Evolutionary conservation across 2,797 vertebrate species (phyloP), one percentile per base, ranked within the genome.

Genomic region (Acridotheres tristis): DNA sequence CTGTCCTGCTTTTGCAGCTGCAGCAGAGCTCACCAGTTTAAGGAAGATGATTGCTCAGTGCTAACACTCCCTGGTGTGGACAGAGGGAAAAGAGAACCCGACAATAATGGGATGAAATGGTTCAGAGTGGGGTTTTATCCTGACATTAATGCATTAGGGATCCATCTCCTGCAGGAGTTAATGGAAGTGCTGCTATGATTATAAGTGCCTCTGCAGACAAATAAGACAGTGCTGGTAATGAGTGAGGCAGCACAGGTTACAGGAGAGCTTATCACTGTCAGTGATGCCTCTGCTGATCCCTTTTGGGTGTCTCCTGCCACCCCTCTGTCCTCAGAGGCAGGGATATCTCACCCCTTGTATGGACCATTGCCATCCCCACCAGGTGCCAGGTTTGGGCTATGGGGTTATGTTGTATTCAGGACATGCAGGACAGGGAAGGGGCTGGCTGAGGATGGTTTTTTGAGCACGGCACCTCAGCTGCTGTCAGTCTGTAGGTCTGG

Each of bases 101-200:
- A 14, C 0, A 1, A 27, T 94, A 94, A 94, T 87, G 77, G 74
- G 55, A 50, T 61, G 32, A 87, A 89, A 95, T 71, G 29, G 43
- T 38, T 80, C 40, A 23, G 73, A 88, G 80, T 15, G 18, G 47
- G 61, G 58, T n/a, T 87, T 92, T 71, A 89, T 84, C 3, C 45
- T 87, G 93, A 36, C 63, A 17, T 67, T 47, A 90, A 47, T 87
- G 88, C 74, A 62, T 80, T 36, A 90, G 88, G 63, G 74, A 93
- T 79, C 48, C 59, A 72, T 7, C 55, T 87, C 90, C 85, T 36
- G 7, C 2, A 10, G 73, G 93, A 92, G 48, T 25, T 93, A 54
- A 88, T 91, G 90, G 93, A 91, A 84, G 62, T 3, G 73, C 73
- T 88, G 83, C 77, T 69, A 1, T 15, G 45, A n/a, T 85, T 55